Conservation (phyloP, 2,888 invertebrate genomes). For the Falcaria lacertinaria region DNA sequence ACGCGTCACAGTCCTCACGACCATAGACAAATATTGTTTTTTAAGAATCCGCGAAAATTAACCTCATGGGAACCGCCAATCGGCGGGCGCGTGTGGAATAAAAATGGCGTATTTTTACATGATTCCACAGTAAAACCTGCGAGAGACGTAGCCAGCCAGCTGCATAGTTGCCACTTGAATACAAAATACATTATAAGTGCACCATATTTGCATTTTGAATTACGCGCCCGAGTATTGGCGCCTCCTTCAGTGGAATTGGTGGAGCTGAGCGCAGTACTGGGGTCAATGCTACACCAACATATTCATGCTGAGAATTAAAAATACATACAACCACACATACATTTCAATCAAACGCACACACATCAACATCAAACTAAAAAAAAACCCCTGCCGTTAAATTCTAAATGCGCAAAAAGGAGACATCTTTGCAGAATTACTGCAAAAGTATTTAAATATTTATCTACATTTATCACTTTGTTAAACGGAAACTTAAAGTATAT, state of each 20-base stretch:
- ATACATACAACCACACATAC: too few species aligned
- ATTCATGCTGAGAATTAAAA: not conserved
- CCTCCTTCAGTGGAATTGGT: constrained; percentile 27
- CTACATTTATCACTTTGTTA: not conserved
- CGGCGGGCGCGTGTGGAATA: constrained; percentile 65
- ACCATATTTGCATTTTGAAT: constrained; percentile 77
- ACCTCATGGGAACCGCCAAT: constrained; percentile 75
- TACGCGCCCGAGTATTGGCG: constrained; percentile 61
- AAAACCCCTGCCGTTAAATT: not conserved
- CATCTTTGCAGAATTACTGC: not conserved
- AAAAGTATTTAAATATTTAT: constrained; percentile 1
- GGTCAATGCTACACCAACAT: constrained; percentile 7
- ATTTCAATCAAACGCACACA: too few species aligned
- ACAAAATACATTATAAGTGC: constrained; percentile 74
- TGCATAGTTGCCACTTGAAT: constrained; percentile 62
- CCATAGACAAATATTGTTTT: constrained; percentile 47
- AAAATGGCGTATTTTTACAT: constrained; percentile 74
- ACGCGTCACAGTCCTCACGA: constrained; percentile 12
- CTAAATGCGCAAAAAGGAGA: not conserved
- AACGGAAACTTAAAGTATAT: not conserved
- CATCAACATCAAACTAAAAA: too few species aligned
- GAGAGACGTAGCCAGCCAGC: constrained; percentile 59
- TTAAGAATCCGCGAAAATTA: constrained; percentile 70
- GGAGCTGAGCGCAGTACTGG: constrained; percentile 15
- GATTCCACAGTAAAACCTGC: constrained; percentile 73